Conservation (phyloP, 1,140 invertebrate species). For the Pentalonia nigronervosa region DNA sequence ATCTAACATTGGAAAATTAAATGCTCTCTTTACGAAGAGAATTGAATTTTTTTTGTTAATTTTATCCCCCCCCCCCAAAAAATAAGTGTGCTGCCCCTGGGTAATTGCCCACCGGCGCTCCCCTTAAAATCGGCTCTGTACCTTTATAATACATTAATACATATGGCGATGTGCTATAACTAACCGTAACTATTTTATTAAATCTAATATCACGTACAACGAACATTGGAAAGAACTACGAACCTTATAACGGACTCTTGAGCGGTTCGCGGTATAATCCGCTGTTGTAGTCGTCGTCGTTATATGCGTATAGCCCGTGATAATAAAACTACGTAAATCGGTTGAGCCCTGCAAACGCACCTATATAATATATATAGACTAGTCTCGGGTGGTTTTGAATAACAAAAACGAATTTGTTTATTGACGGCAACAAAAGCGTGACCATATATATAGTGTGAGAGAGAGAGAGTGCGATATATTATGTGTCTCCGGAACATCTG, state of each 20-base stretch:
- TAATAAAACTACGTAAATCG: not conserved
- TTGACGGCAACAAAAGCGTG: conserved; percentile 39
- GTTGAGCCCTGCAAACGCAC: not conserved
- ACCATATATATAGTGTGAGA: not conserved
- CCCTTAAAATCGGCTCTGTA: no score
- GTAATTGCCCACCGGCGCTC: no score
- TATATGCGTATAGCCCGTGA: not conserved
- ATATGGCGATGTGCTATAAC: no score
- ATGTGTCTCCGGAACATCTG: conserved; percentile 6
- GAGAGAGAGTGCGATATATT: no score
- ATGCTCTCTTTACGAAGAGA: no score
- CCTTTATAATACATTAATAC: not conserved
- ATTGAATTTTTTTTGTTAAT: no score
- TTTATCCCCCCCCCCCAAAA: no score
- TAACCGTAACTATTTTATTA: no score
- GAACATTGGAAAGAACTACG: not conserved
- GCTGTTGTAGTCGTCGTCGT: not conserved
- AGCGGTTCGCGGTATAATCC: not conserved
- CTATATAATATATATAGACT: not conserved
- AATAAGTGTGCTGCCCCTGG: no score
- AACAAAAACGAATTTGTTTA: conserved; percentile 54
- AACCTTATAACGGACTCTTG: not conserved
- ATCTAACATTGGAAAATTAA: no score
- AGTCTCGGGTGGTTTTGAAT: conserved; percentile 35
- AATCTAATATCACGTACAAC: not conserved